Base-by-base conservation (phyloP, 2,888 invertebrate species). In the Lithophane ornitopus region DNA sequence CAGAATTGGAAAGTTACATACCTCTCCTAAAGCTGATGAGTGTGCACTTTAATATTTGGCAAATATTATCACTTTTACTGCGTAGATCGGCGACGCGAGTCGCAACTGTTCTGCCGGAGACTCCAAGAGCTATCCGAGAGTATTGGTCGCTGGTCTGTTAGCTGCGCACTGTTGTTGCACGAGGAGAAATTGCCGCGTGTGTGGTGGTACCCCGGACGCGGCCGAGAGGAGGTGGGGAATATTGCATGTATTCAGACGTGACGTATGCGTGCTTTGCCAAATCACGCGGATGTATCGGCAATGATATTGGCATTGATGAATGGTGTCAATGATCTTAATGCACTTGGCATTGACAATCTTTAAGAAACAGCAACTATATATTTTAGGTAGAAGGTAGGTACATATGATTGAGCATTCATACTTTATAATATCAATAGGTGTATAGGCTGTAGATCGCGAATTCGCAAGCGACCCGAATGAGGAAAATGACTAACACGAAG, bases 1-100 rank as follows among this genome's bases (percentile, higher is more conserved):
- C 65, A 77, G 73, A 80, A 85, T 80, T 78, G 78, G 88, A 88
- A 88, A 88, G 87, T 88, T 11, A 82, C 87, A 68, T 88, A 88
- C 87, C 88, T 63, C 68, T 84, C 79, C 75, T 76, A 71, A 70
- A 78, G 56, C 63, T 72, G 72, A 61, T 71, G 62, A 70, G 28
- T 68, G 67, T 76, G 61, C 75, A 85, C 77, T 81, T 65, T 59
- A 77, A 78, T 82, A 77, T 80, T 80, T 67, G 56, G 68, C 56
- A 59, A 81, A 75, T 74, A 75, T 76, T 78, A 78, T 66, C 85
- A 88, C 88, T 88, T 87, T 84, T 83, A 87, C 78, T 66, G 85
- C 41, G 68, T 58, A 26, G 7, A 67, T 63, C 54, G 7, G 59
- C 70, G 54, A 28, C 69, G 66, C 34, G 81, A 22, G 26, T 34